Percentiles rank a stretch among this genome's conserved stretches.
Evolutionary conservation across 2,888 invertebrate genomes (phyloP).

Genomic region (Synanthedon myopaeformis): DNA sequence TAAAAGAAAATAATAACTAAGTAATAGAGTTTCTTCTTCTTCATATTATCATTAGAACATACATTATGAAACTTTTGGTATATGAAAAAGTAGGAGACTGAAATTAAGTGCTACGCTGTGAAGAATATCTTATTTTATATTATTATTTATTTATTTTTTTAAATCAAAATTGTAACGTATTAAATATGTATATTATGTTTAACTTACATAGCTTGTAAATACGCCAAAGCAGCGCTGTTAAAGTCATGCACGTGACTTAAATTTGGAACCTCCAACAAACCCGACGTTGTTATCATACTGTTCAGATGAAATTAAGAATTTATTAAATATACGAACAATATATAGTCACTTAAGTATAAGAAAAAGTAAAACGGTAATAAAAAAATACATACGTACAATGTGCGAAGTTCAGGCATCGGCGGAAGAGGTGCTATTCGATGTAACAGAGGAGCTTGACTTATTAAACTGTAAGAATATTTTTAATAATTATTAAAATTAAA

Average conservation of each 20-base stretch:
- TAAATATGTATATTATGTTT: background rate
- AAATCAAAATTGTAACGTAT: too few relatives aligned
- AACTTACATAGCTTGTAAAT: slow-evolving; percentile 78
- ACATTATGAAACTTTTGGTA: too few relatives aligned
- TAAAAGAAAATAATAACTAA: too few relatives aligned
- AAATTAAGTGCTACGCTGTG: too few relatives aligned
- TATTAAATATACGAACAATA: background rate
- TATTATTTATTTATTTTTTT: too few relatives aligned
- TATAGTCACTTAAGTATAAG: slow-evolving; percentile 11
- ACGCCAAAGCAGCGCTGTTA: slow-evolving; percentile 49
- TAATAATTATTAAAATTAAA: too few relatives aligned
- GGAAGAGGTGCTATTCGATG: slow-evolving; percentile 65
- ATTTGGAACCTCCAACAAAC: slow-evolving; percentile 75
- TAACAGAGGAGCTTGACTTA: slow-evolving; percentile 75
- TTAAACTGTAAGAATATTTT: slow-evolving; percentile 61
- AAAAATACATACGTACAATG: slow-evolving; percentile 71
- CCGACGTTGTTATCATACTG: slow-evolving; percentile 79
- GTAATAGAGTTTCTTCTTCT: too few relatives aligned
- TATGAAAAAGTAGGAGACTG: background rate
- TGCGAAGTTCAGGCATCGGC: slow-evolving; percentile 66
- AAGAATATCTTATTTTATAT: too few relatives aligned
- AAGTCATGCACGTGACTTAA: slow-evolving; percentile 69
- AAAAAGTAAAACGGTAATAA: slow-evolving; percentile 5
- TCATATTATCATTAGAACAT: too few relatives aligned
- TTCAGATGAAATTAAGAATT: background rate